A percentile compares a stretch with the other conserved stretches of the same genome.
Evolutionary conservation across 2,113 vertebrate species (phyloP).

Genomic region (Apaloderma vittatum): DNA sequence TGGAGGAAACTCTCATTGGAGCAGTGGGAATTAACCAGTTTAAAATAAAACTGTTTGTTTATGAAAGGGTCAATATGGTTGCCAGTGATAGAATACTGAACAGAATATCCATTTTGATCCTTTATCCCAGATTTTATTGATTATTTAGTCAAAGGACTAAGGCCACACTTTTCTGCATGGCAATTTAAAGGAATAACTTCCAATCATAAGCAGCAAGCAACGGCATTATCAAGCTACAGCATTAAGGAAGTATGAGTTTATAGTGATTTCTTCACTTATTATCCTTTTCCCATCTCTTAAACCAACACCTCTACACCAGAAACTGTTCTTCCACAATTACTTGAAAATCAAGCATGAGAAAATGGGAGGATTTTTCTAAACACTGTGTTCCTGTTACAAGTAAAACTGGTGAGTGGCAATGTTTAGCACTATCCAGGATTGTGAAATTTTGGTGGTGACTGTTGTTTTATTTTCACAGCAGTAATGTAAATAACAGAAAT

Average conservation of each 20-base stretch:
- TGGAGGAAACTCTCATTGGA: neutral
- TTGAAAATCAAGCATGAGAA: neutral
- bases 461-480: neutral
- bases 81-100: neutral
- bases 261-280: neutral
- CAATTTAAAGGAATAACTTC: neutral
- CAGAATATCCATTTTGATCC: neutral
- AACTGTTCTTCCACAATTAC: neutral
- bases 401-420: neutral
- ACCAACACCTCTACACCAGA: neutral
- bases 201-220: neutral
- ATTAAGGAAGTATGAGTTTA: neutral
- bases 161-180: neutral
- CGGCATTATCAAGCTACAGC: neutral
- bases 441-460: neutral
- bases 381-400: neutral
- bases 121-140: neutral
- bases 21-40: neutral
- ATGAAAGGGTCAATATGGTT: neutral
- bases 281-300: neutral
- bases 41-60: neutral
- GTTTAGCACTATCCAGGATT: fast-evolving
- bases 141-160: neutral
- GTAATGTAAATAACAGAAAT: neutral
- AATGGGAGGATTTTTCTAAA: neutral